Evolutionary conservation across 2,797 vertebrate genomes (phyloP), one percentile per base, ranked within the genome.

Genomic region (Borostomias antarcticus): DNA sequence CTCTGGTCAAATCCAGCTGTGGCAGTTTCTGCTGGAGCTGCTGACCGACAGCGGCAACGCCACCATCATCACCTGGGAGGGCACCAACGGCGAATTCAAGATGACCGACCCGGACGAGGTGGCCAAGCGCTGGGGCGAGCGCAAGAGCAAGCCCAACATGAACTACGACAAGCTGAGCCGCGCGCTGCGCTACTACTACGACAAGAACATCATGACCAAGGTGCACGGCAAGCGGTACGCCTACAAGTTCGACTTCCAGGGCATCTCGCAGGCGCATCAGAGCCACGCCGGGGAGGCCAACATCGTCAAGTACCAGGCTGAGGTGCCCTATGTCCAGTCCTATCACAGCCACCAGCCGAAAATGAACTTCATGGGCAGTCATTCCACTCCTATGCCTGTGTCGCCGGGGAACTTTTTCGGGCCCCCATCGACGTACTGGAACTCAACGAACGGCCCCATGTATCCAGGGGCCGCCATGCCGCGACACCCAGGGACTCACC

Each of bases 161-260:
- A 91, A 91, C 87, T 91, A 91, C 2, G 90, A 91, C 82, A 91
- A 91, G 87, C 82, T 91, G 76, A 91, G 90, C 73, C 92, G 94
- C 0, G 94, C 93, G 0, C 86, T 95, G 72, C 93, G 94, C 75
- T 95, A 95, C 86, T 95, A 95, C 87, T 95, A 95, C 0, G 94
- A 95, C 90, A 94, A 95, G 83, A 94, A 92, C 89, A 95, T 95
- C 88, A 95, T 95, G 93, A 94, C 93, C 51, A 95, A 95, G 75
- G 93, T 94, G 73, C 93, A 94, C 11, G 94, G 94, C 68, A 95
- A 95, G 79, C 90, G 94, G 69, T 95, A 95, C 37, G 94, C 93
- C 71, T 95, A 95, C 91, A 94, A 93, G 73, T 95, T 95, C 60
- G 94, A 94, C 87, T 94, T 95, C 90, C 92, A 94, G 32, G 94